Evolutionary conservation across 2,888 invertebrate species (phyloP).

Genomic region (Caenorhabditis sp.): DNA sequence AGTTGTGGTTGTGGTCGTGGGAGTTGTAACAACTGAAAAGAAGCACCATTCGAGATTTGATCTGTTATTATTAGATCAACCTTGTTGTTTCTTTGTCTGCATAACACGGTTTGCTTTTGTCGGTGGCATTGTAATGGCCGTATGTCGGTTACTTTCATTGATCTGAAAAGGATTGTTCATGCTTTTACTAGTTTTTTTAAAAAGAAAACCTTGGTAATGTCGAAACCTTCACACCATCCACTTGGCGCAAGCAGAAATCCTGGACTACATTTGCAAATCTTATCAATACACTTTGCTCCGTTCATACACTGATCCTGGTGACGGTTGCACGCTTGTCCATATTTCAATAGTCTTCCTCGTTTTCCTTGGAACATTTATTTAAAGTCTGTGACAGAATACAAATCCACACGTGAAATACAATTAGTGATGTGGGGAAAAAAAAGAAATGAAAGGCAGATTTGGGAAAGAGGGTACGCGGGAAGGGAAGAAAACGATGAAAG

Average conservation of each 20-base stretch:
- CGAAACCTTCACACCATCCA: constrained; percentile 70
- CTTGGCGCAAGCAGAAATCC: constrained; percentile 66
- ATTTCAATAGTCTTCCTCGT: constrained; percentile 63
- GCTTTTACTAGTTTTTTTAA: too few relatives aligned
- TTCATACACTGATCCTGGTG: constrained; percentile 69
- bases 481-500: constrained; percentile 20
- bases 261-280: constrained; percentile 75
- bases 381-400: constrained; percentile 55
- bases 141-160: constrained; percentile 42
- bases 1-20: constrained; percentile 17
- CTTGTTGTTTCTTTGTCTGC: constrained; percentile 41
- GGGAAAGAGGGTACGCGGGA: constrained; percentile 13
- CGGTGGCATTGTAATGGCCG: constrained; percentile 5
- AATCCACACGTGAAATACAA: constrained; percentile 64
- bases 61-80: neutral
- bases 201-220: constrained; percentile 55
- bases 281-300: constrained; percentile 74
- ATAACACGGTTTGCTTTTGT: constrained; percentile 44
- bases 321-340: constrained; percentile 71
- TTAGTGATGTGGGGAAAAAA: constrained; percentile 51
- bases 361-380: constrained; percentile 55
- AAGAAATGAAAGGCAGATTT: constrained; percentile 25
- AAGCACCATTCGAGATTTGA: neutral
- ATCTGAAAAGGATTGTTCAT: constrained; percentile 19
- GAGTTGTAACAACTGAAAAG: constrained; percentile 24